These are phyloP conservation scores for Pachliopta kotzebuea DNA, from an alignment of 2,888 invertebrate species.

Conservation along the genomic window DNA sequence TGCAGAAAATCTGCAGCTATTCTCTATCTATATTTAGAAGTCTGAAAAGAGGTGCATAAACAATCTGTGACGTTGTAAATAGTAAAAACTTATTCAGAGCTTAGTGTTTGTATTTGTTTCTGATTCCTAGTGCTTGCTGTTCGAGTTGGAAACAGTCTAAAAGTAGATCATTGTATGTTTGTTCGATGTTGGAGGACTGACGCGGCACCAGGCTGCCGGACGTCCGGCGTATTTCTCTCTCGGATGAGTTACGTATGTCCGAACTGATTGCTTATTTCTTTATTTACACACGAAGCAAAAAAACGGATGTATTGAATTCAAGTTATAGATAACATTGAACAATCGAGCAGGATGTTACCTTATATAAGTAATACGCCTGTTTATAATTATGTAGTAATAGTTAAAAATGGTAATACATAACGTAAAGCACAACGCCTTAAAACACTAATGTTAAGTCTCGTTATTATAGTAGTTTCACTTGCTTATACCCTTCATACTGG, in stretches of 20 bases:
- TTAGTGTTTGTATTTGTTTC: background rate
- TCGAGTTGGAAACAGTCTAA: slow-evolving; percentile 1
- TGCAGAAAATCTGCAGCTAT: too few relatives aligned
- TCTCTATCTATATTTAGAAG: too few relatives aligned
- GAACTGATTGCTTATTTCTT: background rate
- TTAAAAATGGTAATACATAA: too few relatives aligned
- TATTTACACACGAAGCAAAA: background rate
- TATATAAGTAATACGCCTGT: too few relatives aligned
- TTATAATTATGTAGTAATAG: too few relatives aligned
- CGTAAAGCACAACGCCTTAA: too few relatives aligned
- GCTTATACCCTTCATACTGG: too few relatives aligned
- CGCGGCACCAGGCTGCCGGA: background rate
- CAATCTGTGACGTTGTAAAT: background rate
- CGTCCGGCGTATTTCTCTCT: background rate
- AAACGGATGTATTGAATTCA: background rate
- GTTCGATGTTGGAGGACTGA: slow-evolving; percentile 1
- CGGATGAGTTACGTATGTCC: slow-evolving; percentile 6
- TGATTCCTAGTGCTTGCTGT: background rate
- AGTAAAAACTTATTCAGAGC: too few relatives aligned
- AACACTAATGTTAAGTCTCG: too few relatives aligned
- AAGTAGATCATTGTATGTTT: slow-evolving; percentile 15
- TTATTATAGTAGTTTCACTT: too few relatives aligned
- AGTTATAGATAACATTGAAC: background rate
- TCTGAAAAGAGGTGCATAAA: background rate
- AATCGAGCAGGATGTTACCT: too few relatives aligned